phyloP scores from a whole-genome alignment of 1,140 invertebrate genomes.

The Temnothorax longispinosus region DNA sequence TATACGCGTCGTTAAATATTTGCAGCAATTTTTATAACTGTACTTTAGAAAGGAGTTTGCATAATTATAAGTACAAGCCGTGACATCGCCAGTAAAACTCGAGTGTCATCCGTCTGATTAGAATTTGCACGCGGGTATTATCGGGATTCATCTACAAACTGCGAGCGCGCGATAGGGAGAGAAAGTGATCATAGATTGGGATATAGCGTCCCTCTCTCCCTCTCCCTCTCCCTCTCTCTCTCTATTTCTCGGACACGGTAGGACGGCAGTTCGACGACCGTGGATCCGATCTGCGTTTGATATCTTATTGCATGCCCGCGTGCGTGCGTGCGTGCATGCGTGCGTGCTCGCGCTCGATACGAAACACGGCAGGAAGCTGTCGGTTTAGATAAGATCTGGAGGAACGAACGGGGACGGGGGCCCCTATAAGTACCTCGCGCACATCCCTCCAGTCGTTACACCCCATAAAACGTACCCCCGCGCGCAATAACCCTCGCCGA shows the following conservation, averaged over 20 bases:
- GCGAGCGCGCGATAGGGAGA: not conserved
- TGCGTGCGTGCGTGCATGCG: conserved; percentile 70
- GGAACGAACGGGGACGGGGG: conserved; percentile 51
- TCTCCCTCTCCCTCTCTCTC: not conserved
- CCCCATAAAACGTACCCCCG: conserved; percentile 82
- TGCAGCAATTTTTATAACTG: not conserved
- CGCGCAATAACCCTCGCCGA: conserved; percentile 81
- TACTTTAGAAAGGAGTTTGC: not conserved
- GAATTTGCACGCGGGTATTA: conserved; percentile 34
- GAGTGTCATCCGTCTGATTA: conserved; percentile 20
- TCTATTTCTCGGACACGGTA: conserved; percentile 3
- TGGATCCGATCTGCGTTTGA: conserved; percentile 64
- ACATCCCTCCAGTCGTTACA: conserved; percentile 80
- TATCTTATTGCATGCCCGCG: conserved; percentile 76
- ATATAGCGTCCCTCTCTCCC: not conserved
- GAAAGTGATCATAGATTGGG: conserved; percentile 31
- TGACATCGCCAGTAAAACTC: not conserved
- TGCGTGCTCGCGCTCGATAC: conserved; percentile 73
- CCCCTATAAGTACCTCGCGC: conserved; percentile 69
- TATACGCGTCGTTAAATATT: not conserved
- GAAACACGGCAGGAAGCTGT: conserved; percentile 79
- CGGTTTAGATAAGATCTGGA: conserved; percentile 84
- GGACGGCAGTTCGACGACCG: conserved; percentile 35
- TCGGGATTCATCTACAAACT: conserved; percentile 31
- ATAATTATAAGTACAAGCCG: not conserved